phyloP scores from a whole-genome alignment of 2,113 vertebrate species.

The Amphilophus citrinellus region DNA sequence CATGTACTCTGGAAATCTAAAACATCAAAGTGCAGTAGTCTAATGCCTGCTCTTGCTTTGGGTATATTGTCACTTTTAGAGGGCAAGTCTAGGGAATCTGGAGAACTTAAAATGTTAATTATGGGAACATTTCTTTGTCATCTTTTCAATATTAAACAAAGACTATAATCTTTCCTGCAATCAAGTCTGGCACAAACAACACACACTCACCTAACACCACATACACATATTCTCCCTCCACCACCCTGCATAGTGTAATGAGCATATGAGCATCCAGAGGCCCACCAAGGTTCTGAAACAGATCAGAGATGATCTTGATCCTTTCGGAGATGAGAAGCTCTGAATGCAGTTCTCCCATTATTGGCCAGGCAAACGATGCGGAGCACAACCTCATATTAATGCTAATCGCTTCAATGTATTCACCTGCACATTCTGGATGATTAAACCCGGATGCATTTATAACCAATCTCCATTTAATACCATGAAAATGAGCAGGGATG shows the following conservation, averaged over 20 bases:
- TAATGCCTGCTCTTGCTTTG: background rate
- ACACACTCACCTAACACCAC: background rate
- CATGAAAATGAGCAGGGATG: slow-evolving; percentile 14
- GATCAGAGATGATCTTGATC: slow-evolving; percentile 38
- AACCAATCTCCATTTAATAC: slow-evolving; percentile 8
- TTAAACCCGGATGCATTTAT: slow-evolving; percentile 28
- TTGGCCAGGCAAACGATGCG: slow-evolving; percentile 16
- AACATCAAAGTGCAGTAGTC: background rate
- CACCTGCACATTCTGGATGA: slow-evolving; percentile 54
- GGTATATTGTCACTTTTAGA: background rate
- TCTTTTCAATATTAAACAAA: too few species aligned
- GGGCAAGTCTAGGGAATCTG: too few species aligned
- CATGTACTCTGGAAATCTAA: background rate
- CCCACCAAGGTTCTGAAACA: background rate
- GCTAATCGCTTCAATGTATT: slow-evolving; percentile 57
- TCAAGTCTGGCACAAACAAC: background rate
- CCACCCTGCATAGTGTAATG: background rate
- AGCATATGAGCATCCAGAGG: slow-evolving; percentile 25
- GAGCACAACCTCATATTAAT: slow-evolving; percentile 48
- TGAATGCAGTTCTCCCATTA: slow-evolving; percentile 56
- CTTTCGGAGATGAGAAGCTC: slow-evolving; percentile 36
- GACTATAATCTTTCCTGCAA: background rate
- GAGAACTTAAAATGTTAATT: too few species aligned
- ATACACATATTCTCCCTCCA: background rate
- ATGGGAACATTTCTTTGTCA: background rate